Evolutionary conservation across 2,113 vertebrate genomes (phyloP).

Genomic region (Menura novaehollandiae): DNA sequence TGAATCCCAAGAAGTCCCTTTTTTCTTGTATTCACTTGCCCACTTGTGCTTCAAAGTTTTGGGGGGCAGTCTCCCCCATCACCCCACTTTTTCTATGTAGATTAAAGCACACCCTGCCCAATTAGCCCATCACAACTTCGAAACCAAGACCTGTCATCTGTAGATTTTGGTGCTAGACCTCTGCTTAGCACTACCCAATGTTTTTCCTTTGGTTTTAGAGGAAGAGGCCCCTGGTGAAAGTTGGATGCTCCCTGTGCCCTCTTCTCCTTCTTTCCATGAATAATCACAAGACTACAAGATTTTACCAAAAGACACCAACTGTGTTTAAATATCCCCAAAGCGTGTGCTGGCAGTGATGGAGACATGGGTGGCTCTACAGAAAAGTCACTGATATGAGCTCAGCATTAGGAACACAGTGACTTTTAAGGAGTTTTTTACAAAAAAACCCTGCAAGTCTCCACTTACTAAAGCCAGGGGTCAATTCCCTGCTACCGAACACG

Average conservation of each 20-base stretch:
- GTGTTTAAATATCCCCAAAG: background rate
- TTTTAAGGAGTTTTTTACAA: background rate
- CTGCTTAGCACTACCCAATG: rapidly evolving
- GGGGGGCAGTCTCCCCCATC: background rate
- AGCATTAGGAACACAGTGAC: background rate
- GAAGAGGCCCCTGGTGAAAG: background rate
- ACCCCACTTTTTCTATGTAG: background rate
- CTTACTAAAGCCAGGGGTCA: background rate
- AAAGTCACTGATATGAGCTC: background rate
- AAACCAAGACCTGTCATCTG: background rate
- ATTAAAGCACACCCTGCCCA: background rate
- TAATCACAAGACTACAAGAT: rapidly evolving
- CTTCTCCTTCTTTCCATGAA: background rate
- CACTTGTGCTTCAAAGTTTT: background rate
- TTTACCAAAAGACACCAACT: background rate
- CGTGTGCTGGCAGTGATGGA: background rate
- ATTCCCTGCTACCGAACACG: rapidly evolving
- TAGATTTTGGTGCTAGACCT: background rate
- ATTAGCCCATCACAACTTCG: background rate
- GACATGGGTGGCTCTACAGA: background rate
- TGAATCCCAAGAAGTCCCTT: background rate
- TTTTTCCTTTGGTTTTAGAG: background rate
- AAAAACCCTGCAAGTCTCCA: background rate
- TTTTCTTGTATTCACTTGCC: background rate
- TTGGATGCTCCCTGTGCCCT: background rate